phyloP scores from a whole-genome alignment of 2,113 vertebrate genomes.

The Carassius gibelio region DNA sequence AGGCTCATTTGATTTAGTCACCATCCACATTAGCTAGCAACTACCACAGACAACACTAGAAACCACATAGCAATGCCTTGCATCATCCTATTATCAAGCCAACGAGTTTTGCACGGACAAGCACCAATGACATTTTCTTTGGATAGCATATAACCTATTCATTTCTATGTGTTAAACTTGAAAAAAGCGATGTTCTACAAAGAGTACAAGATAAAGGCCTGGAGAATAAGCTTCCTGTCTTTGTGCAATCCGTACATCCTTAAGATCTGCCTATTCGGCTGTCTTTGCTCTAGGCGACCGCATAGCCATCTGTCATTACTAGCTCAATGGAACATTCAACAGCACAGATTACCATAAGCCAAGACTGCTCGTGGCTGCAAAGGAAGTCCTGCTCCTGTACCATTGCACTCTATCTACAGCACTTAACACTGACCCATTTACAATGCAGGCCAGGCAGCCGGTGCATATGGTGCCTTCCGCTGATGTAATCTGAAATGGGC shows the following conservation, averaged over 20 bases:
- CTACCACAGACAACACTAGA: neutral
- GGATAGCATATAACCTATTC: neutral
- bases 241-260: conserved; percentile 29
- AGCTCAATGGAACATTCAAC: conserved; percentile 58
- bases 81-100: too few species aligned
- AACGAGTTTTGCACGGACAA: neutral
- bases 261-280: conserved; percentile 40
- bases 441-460: conserved; percentile 42
- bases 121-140: neutral
- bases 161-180: neutral
- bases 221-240: conserved; percentile 23
- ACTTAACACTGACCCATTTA: conserved; percentile 64
- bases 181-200: neutral
- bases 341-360: conserved; percentile 73
- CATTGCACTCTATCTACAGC: conserved; percentile 47
- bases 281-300: conserved; percentile 62
- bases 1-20: neutral
- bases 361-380: conserved; percentile 55
- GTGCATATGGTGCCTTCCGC: conserved; percentile 39
- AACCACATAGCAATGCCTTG: neutral
- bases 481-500: conserved; percentile 45
- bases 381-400: conserved; percentile 40
- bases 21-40: neutral
- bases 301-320: conserved; percentile 70
- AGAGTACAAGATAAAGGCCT: neutral